Base-by-base conservation (phyloP, 2,113 vertebrate species). In the Hydrochoerus hydrochaeris region DNA sequence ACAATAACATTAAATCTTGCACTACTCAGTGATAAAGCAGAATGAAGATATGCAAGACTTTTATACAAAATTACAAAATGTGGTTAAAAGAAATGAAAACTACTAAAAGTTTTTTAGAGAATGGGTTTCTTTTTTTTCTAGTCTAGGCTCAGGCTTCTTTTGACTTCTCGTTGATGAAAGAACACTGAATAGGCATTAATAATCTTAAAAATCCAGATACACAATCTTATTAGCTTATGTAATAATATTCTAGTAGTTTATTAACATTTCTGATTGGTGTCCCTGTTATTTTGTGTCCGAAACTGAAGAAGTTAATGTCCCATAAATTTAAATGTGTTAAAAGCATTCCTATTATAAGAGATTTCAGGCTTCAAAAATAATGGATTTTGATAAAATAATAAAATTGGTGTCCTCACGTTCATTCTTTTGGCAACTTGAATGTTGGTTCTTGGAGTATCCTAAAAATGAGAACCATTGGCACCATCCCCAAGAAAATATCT, bases 261-360 rank as follows among this genome's bases (percentile, higher is more conserved):
- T 71, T 13, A 96, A 22, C 3, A 58, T 92, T 93, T 95, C 63
- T 84, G 49, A 95, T 89, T 19, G 3, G 65, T 83, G 17, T 80
- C 5, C 49, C 32, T 38, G 20, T 12, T 88, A 0, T 80, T 84
- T 38, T 77, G 28, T 96, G 19, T 9, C 58, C 46, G 3, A 7
- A 58, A 12, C 13, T 93, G 1, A 75, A 90, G n/a, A 2, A 87
- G 12, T 69, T 94, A 86, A 75, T 94, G 5, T 85, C 82, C 54
- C 85, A 11, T 75, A 78, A 87, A 93, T 16, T 46, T 80, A 87
- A 82, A 90, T 54, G 5, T 12, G 41, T 7, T 57, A 87, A 84
- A 80, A 2, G 5, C 13, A 44, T 62, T 94, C 9, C 41, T 77
- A 60, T 38, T 30, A 93, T 38, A 84, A 69, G 20, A 69, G 84